Evolutionary conservation across 2,113 vertebrate genomes (phyloP).

Genomic region (Misgurnus mizolepis): DNA sequence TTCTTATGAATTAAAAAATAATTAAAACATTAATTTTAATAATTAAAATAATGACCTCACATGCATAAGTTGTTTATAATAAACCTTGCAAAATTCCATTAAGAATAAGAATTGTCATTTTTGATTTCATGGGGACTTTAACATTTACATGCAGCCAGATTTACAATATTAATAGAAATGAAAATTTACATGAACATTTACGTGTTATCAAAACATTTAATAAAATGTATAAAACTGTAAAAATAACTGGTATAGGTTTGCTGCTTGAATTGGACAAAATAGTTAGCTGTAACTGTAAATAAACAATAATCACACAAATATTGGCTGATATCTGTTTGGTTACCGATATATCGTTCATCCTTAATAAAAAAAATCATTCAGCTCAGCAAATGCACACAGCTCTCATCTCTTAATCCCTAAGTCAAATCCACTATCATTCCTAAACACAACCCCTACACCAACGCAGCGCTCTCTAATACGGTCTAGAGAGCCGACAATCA

Average conservation of each 20-base stretch:
- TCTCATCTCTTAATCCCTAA: constrained; percentile 36
- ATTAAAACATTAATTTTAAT: too few species aligned
- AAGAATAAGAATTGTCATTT: too few species aligned
- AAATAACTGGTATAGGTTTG: background rate
- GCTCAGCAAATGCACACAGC: background rate
- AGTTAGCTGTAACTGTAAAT: background rate
- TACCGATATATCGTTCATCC: background rate
- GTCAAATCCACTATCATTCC: constrained; percentile 42
- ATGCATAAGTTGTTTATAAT: too few species aligned
- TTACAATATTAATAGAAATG: too few species aligned
- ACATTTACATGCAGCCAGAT: too few species aligned
- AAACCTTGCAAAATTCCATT: too few species aligned
- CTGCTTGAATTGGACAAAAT: constrained; percentile 2
- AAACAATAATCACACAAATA: background rate
- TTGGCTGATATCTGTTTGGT: background rate
- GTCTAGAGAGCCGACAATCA: constrained; percentile 18
- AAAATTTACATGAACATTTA: too few species aligned
- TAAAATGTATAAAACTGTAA: background rate
- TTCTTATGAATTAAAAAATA: too few species aligned
- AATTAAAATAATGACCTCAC: too few species aligned
- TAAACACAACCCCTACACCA: constrained; percentile 4
- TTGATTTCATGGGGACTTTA: too few species aligned
- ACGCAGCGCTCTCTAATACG: constrained; percentile 10
- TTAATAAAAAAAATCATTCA: constrained; percentile 5
- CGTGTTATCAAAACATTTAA: too few species aligned